Percentiles rank a stretch among this genome's conserved stretches.
These are phyloP conservation scores for Rhinichthys klamathensis DNA, from an alignment of 2,113 vertebrate species.

Conservation along the genomic window DNA sequence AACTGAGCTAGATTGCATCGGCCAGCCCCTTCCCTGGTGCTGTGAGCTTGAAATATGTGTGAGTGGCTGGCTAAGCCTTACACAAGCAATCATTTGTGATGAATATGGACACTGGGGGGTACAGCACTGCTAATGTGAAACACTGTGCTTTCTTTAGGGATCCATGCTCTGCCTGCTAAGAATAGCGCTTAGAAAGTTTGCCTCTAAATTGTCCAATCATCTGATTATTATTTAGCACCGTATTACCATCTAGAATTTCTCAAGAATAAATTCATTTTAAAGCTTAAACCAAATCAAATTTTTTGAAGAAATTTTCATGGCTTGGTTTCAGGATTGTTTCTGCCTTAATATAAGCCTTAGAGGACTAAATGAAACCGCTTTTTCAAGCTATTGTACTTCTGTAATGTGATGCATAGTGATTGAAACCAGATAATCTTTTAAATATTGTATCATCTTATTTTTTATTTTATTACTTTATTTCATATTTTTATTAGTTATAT, in stretches of 20 bases:
- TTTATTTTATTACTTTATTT: too few relatives aligned
- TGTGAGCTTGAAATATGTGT: slow-evolving; percentile 9
- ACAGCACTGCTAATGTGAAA: slow-evolving; percentile 39
- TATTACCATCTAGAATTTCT: neutral
- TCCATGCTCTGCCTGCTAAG: slow-evolving; percentile 23
- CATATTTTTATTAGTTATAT: too few relatives aligned
- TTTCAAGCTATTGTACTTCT: neutral
- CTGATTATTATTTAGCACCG: slow-evolving; percentile 11
- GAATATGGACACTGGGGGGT: slow-evolving; percentile 33
- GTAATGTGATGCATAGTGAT: neutral
- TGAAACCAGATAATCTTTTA: too few relatives aligned
- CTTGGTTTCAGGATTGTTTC: neutral
- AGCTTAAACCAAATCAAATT: neutral
- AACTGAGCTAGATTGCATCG: slow-evolving; percentile 40
- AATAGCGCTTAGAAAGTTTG: neutral
- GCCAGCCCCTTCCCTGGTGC: slow-evolving; percentile 8
- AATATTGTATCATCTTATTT: too few relatives aligned
- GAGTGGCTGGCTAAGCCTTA: slow-evolving; percentile 17
- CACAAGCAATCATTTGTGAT: slow-evolving; percentile 27
- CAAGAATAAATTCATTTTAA: neutral
- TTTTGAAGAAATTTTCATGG: neutral
- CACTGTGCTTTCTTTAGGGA: slow-evolving; percentile 56
- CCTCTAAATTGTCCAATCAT: neutral
- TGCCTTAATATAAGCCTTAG: neutral
- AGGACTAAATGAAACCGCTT: neutral